Percentiles rank a stretch among this genome's conserved stretches.
Evolutionary conservation across 2,113 vertebrate species (phyloP).

Genomic region (Chaetops frenatus): DNA sequence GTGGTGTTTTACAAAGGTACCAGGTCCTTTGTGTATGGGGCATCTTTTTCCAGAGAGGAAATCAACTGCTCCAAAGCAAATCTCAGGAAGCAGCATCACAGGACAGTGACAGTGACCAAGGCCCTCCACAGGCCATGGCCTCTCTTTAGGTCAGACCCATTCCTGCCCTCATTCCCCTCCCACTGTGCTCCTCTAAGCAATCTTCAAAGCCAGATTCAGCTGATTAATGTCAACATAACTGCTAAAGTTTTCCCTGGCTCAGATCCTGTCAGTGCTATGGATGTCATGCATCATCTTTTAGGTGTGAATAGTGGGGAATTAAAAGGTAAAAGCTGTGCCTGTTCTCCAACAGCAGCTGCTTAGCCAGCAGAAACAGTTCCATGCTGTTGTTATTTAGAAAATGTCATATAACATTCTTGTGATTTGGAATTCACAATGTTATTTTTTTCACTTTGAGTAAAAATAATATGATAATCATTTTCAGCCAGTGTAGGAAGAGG

Average conservation of each 20-base stretch:
- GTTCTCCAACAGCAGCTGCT: background rate
- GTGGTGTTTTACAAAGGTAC: background rate
- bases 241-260: background rate
- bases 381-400: background rate
- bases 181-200: background rate
- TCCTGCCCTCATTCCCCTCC: background rate
- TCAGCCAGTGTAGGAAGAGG: background rate
- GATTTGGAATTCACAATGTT: background rate
- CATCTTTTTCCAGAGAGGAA: background rate
- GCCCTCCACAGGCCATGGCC: background rate
- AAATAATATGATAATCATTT: background rate
- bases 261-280: background rate
- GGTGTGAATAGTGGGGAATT: background rate
- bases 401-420: accelerated
- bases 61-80: background rate
- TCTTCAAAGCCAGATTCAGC: background rate
- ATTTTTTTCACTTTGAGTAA: background rate
- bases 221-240: background rate
- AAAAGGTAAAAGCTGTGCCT: background rate
- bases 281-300: background rate
- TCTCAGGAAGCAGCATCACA: background rate
- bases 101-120: background rate
- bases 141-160: background rate
- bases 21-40: background rate
- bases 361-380: background rate